These are phyloP conservation scores for Philopedon plagiatum DNA, from an alignment of 2,888 invertebrate species.

Conservation along the genomic window DNA sequence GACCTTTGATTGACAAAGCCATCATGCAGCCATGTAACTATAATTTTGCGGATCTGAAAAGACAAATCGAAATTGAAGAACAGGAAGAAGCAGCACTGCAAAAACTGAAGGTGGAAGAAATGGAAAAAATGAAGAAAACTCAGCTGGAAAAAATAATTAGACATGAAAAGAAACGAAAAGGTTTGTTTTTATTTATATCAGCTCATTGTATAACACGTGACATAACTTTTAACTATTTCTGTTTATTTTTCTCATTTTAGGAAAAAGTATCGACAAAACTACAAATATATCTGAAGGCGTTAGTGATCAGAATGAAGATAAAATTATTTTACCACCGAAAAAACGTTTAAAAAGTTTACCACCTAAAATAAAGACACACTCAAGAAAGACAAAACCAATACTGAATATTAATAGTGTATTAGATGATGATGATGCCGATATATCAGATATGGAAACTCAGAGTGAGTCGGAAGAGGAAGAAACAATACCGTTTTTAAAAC, in stretches of 20 bases:
- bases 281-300: not conserved
- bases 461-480: constrained; percentile 56
- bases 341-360: constrained; percentile 10
- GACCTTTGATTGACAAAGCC: constrained; percentile 82
- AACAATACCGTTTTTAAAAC: constrained; percentile 61
- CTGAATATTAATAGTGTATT: constrained; percentile 55
- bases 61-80: constrained; percentile 69
- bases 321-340: constrained; percentile 7
- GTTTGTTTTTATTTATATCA: not conserved
- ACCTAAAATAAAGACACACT: constrained; percentile 35
- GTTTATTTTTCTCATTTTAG: not conserved
- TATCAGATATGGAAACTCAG: constrained; percentile 55
- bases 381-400: constrained; percentile 44
- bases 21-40: constrained; percentile 79
- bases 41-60: constrained; percentile 75
- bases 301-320: not conserved
- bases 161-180: not conserved
- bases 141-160: not conserved
- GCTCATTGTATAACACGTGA: too few species aligned
- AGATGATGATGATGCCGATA: constrained; percentile 58
- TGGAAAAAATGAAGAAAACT: constrained; percentile 30
- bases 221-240: too few species aligned
- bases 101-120: constrained; percentile 60
- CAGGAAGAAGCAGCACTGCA: constrained; percentile 55
- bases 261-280: not conserved